These are phyloP conservation scores for Nyleta sp. DNA, from an alignment of 2,888 invertebrate genomes.

Conservation along the genomic window DNA sequence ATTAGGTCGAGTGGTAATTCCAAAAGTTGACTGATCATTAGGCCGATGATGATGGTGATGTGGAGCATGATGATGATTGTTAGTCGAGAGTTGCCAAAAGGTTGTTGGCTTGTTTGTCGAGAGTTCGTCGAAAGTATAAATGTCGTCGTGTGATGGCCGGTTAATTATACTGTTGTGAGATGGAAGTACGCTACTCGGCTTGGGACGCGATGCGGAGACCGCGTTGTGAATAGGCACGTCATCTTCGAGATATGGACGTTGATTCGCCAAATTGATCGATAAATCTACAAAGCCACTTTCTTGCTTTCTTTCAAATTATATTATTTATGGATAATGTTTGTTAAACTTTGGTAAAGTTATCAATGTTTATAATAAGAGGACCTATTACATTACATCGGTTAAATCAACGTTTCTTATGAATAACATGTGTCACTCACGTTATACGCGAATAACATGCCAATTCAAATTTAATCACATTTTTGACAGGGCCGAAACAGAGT, in stretches of 20 bases:
- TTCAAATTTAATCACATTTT: too few relatives aligned
- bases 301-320: constrained; percentile 38
- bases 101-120: constrained; percentile 49
- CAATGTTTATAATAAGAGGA: too few relatives aligned
- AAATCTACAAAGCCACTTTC: constrained; percentile 73
- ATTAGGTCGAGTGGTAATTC: constrained; percentile 61
- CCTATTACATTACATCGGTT: too few relatives aligned
- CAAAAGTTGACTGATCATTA: constrained; percentile 59
- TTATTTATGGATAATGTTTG: too few relatives aligned
- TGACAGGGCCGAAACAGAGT: too few relatives aligned
- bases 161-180: constrained; percentile 79
- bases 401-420: too few relatives aligned
- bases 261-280: constrained; percentile 78
- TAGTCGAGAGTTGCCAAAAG: constrained; percentile 54
- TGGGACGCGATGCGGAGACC: constrained; percentile 75
- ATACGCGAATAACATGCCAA: too few relatives aligned
- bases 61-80: constrained; percentile 50
- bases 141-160: constrained; percentile 64
- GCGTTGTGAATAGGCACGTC: constrained; percentile 81
- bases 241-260: constrained; percentile 82
- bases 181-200: constrained; percentile 82
- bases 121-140: constrained; percentile 54
- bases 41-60: constrained; percentile 67
- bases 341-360: too few relatives aligned
- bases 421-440: too few relatives aligned